Conservation (phyloP, 64 coral and sea anemone genomes). For the Stichodactyla mertensii region DNA sequence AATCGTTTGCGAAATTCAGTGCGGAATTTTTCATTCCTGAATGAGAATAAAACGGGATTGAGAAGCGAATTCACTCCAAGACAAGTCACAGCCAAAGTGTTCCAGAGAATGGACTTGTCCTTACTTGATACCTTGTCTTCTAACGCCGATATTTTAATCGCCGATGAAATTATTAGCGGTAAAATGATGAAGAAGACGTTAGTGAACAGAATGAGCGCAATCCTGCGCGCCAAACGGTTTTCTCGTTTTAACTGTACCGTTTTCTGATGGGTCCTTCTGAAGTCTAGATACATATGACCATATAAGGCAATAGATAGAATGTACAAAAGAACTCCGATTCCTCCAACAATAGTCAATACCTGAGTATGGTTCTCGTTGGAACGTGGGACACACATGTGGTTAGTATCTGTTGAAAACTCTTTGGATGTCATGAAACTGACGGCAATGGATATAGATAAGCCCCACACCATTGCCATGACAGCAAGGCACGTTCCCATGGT, state of each 20-base stretch:
- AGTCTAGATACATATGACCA: background rate
- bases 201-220: background rate
- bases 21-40: background rate
- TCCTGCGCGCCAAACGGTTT: background rate
- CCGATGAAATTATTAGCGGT: background rate
- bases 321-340: background rate
- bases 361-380: too few species aligned
- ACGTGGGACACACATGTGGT: too few species aligned
- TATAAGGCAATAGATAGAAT: background rate
- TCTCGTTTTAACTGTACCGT: background rate
- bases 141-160: background rate
- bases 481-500: background rate
- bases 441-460: background rate
- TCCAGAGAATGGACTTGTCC: background rate
- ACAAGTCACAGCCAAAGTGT: background rate
- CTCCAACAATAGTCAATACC: background rate
- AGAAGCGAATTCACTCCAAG: background rate
- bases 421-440: conserved; percentile 3
- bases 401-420: background rate
- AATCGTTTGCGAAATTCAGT: background rate
- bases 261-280: background rate
- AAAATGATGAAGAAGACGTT: background rate
- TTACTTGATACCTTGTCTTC: background rate
- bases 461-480: background rate
- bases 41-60: background rate